Base-by-base conservation (phyloP, 2,888 invertebrate species). In the Hirtodrosophila duncani region DNA sequence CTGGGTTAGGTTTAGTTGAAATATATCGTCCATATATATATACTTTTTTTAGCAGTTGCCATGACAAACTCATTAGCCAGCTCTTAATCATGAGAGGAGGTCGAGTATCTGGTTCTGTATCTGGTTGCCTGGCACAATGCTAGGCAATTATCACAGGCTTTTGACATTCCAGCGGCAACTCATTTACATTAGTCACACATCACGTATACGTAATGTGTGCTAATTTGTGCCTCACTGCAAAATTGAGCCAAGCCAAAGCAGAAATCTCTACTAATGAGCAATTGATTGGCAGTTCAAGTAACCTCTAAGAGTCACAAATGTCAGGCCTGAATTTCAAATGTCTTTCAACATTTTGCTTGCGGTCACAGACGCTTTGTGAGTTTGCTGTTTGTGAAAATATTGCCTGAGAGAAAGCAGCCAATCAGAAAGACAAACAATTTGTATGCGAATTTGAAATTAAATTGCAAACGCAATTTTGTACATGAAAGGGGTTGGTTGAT, bases 141-240 rank as follows among this genome's bases (percentile, higher is more conserved):
- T n/a, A n/a, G n/a, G n/a, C n/a, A n/a, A n/a, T n/a, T n/a, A n/a
- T n/a, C n/a, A n/a, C n/a, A n/a, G n/a, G n/a, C n/a, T n/a, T n/a
- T n/a, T n/a, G n/a, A n/a, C n/a, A n/a, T n/a, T n/a, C n/a, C n/a
- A n/a, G n/a, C n/a, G n/a, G n/a, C n/a, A n/a, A 33, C 10, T 39
- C 23, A 21, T 7, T 23, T 27, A 14, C 8, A n/a, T 11, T 11
- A 3, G 31, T 23, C 38, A 52, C 48, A 55, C 50, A 42, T 49
- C 50, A 58, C 66, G 68, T 63, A 66, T 68, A 18, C 45, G 49
- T 48, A 45, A 59, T 60, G 43, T 26, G n/a, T 27, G 39, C 33
- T 42, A 42, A 41, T 42, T 30, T 30, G 21, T 30, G 48, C 10
- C n/a, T 9, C 9, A 9, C 17, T 33, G 29, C 11, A 20, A 31